Evolutionary conservation across 2,888 invertebrate genomes (phyloP).

Genomic region (Trachelus troglodyta): DNA sequence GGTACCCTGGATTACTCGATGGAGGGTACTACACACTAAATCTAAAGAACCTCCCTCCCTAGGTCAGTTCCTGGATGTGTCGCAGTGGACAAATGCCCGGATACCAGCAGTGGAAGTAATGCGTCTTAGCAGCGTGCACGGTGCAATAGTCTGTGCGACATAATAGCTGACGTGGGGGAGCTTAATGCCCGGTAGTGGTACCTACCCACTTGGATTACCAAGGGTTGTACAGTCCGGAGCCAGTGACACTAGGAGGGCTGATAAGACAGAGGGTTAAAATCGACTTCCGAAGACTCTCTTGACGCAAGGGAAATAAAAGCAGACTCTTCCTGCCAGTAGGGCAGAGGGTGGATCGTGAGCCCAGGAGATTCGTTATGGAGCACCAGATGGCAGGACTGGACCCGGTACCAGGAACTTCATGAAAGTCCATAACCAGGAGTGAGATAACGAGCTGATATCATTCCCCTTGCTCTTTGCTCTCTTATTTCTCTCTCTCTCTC

Average conservation of each 20-base stretch:
- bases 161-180: slow-evolving; percentile 5
- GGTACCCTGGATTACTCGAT: neutral
- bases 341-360: neutral
- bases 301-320: neutral
- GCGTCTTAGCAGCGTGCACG: slow-evolving; percentile 54
- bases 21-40: slow-evolving; percentile 8
- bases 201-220: neutral
- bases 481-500: too few relatives aligned
- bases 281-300: neutral
- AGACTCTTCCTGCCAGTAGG: neutral
- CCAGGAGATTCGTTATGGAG: neutral
- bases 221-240: neutral
- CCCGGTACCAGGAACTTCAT: neutral
- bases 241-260: neutral
- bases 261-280: neutral
- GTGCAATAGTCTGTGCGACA: slow-evolving; percentile 22
- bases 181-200: slow-evolving; percentile 7
- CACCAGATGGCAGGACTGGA: neutral
- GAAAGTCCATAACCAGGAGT: neutral
- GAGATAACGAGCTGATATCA: neutral
- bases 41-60: slow-evolving; percentile 27
- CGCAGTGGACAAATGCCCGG: slow-evolving; percentile 65
- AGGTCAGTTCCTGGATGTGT: slow-evolving; percentile 61
- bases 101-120: slow-evolving; percentile 65
- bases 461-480: neutral